Conservation (phyloP, 2,797 vertebrate species). For the Phoxinus dragarum region DNA sequence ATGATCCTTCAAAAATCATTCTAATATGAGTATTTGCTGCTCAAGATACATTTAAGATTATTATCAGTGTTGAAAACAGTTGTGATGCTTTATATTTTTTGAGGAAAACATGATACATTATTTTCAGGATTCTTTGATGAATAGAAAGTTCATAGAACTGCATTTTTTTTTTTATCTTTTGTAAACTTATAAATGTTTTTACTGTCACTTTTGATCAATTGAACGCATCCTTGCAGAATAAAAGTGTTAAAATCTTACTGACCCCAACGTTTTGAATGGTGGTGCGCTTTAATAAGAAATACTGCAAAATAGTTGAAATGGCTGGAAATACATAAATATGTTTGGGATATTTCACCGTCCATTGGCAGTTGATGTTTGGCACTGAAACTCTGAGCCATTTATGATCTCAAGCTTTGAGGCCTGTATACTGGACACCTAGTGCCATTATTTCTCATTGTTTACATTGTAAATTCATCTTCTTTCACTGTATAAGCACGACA, state of each 20-base stretch:
- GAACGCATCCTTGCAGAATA: neutral
- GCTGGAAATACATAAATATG: neutral
- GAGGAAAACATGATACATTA: too few species aligned
- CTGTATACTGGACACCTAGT: constrained; percentile 18
- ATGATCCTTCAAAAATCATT: too few species aligned
- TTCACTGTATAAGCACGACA: neutral
- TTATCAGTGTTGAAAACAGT: neutral
- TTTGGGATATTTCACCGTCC: neutral
- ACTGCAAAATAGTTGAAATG: neutral
- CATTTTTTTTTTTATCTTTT: neutral
- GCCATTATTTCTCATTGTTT: constrained; percentile 31
- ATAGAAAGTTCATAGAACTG: neutral
- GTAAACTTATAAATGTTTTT: neutral
- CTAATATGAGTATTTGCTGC: too few species aligned
- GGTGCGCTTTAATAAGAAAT: neutral
- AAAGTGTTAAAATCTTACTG: too few species aligned
- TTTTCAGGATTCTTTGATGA: neutral
- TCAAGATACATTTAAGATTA: neutral
- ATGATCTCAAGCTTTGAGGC: constrained; percentile 39
- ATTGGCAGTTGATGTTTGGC: neutral
- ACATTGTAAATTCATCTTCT: constrained; percentile 27
- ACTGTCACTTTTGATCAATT: neutral
- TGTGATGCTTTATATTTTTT: neutral
- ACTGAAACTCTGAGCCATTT: constrained; percentile 34
- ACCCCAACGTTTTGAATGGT: neutral